A percentile compares a stretch with the other conserved stretches of the same genome.
Conservation (phyloP, 2,113 vertebrate genomes). For the Monopterus albus region DNA sequence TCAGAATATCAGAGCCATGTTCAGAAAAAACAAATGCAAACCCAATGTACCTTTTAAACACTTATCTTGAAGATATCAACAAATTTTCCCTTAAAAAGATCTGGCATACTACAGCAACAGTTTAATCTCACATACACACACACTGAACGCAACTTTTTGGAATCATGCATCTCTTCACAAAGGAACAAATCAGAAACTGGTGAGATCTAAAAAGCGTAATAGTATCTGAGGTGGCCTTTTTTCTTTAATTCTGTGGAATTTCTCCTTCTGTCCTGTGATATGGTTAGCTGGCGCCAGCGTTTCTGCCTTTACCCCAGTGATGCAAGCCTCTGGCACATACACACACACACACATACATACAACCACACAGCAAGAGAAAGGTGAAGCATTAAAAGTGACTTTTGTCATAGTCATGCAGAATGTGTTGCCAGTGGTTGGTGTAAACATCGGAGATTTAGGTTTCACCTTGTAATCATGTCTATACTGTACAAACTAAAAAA, state of each 20-base stretch:
- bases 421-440: neutral
- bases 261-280: conserved; percentile 41
- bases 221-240: conserved; percentile 14
- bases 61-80: neutral
- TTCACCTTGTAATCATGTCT: neutral
- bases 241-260: conserved; percentile 49
- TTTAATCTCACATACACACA: neutral
- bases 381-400: neutral
- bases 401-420: conserved; percentile 19
- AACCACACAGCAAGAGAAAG: neutral
- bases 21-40: too few relatives aligned
- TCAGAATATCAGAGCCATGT: too few relatives aligned
- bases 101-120: neutral
- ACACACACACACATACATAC: conserved; percentile 14
- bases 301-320: conserved; percentile 42
- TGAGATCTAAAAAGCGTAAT: neutral
- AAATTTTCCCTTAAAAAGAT: neutral
- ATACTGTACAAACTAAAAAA: too few relatives aligned
- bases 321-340: conserved; percentile 34
- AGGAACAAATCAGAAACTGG: neutral
- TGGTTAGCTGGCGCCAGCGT: conserved; percentile 43
- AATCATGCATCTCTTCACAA: too few relatives aligned
- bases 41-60: too few relatives aligned
- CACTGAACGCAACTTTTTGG: neutral
- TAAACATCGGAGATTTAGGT: neutral